Conservation (phyloP, 30 jellyfish, hydroid and myxozoan genomes). For the Pseudorhiza aurosa region DNA sequence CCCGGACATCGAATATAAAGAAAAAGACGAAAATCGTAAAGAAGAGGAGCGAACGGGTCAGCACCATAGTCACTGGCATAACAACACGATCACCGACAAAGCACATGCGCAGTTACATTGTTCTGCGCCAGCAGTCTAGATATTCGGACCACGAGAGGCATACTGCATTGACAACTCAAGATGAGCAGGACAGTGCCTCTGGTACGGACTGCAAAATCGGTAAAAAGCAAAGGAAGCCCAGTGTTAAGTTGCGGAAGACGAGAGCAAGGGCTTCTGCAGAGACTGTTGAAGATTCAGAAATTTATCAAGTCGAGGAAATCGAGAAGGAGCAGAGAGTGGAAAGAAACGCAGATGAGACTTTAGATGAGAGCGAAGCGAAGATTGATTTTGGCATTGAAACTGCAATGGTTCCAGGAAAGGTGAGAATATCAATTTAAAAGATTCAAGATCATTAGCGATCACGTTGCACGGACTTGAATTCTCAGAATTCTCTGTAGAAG, state of each 20-base stretch:
- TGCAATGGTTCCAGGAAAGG: too few species aligned
- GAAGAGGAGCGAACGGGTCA: constrained; percentile 10
- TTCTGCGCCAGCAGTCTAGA: constrained; percentile 90
- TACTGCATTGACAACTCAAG: neutral
- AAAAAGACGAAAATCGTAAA: constrained; percentile 8
- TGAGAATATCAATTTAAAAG: too few species aligned
- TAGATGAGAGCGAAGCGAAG: too few species aligned
- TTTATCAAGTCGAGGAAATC: neutral
- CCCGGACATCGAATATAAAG: constrained; percentile 15
- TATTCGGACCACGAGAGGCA: constrained; percentile 63
- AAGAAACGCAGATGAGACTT: neutral
- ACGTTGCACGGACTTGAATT: too few species aligned
- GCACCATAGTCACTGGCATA: constrained; percentile 8
- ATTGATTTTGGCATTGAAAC: too few species aligned
- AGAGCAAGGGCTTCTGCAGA: neutral
- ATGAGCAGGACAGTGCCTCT: constrained; percentile 26
- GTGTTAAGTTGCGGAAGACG: constrained; percentile 1
- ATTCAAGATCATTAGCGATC: too few species aligned
- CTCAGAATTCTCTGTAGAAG: too few species aligned
- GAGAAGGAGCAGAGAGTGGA: neutral
- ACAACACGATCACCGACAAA: constrained; percentile 74
- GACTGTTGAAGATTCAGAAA: neutral
- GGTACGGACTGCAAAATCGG: constrained; percentile 32
- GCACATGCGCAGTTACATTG: constrained; percentile 96
- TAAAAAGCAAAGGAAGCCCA: neutral